phyloP scores from a whole-genome alignment of 2,113 vertebrate species.

The Aldabrachelys gigantea region DNA sequence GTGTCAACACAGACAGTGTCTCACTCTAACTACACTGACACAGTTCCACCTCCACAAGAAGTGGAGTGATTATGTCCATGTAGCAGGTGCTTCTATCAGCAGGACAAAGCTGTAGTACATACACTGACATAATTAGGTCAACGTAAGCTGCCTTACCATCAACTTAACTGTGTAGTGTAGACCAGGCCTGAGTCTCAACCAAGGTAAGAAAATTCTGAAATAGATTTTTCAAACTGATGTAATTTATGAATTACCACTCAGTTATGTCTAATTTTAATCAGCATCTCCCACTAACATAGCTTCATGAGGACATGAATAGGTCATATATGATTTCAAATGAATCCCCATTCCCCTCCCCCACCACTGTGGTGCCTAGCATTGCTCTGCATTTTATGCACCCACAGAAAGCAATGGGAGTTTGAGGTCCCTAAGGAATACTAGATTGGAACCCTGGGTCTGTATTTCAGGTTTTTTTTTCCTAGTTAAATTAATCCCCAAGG shows the following conservation, averaged over 20 bases:
- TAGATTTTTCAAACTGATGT: background rate
- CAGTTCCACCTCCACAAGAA: too few relatives aligned
- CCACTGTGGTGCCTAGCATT: background rate
- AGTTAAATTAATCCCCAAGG: background rate
- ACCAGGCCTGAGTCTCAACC: background rate
- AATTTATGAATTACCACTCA: background rate
- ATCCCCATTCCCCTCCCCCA: background rate
- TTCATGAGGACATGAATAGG: background rate
- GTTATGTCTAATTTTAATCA: background rate
- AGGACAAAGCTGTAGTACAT: too few relatives aligned
- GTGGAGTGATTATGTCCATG: too few relatives aligned
- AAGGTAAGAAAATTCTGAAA: background rate
- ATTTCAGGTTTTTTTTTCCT: accelerated
- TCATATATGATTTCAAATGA: background rate
- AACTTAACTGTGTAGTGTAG: too few relatives aligned
- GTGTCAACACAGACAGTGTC: too few relatives aligned
- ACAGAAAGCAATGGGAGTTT: background rate
- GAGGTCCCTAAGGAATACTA: background rate
- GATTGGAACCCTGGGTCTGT: background rate
- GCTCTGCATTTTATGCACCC: background rate
- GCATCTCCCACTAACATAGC: background rate
- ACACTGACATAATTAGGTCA: too few relatives aligned
- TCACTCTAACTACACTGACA: too few relatives aligned
- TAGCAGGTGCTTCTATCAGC: too few relatives aligned
- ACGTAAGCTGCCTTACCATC: too few relatives aligned